Conservation (phyloP, 2,113 vertebrate species). For the Romanogobio albipinnatus region DNA sequence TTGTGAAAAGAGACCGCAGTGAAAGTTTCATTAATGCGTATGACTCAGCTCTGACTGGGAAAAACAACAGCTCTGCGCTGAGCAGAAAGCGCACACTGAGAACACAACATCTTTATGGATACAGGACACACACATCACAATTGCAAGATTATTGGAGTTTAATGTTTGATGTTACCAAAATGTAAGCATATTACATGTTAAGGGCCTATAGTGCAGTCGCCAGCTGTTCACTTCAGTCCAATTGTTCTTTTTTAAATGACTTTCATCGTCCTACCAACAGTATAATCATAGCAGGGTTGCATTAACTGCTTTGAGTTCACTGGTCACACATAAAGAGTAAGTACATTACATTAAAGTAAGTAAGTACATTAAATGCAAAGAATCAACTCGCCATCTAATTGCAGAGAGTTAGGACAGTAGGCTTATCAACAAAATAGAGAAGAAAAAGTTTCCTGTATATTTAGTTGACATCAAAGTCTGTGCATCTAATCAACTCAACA, state of each 20-base stretch:
- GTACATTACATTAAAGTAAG: too few relatives aligned
- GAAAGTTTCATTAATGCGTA: conserved; percentile 34
- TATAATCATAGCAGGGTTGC: neutral
- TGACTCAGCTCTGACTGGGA: conserved; percentile 20
- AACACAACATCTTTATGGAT: conserved; percentile 10
- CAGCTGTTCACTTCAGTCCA: neutral
- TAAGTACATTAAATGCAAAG: conserved; percentile 6
- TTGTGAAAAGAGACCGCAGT: neutral
- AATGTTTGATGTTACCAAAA: conserved; percentile 20
- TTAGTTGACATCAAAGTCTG: conserved; percentile 19
- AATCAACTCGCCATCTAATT: neutral
- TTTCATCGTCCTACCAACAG: neutral
- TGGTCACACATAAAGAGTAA: neutral
- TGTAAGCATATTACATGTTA: neutral
- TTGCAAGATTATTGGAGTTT: conserved; percentile 5
- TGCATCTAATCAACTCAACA: neutral
- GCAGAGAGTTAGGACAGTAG: neutral
- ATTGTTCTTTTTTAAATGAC: neutral
- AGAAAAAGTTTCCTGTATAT: neutral
- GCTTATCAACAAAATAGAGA: neutral
- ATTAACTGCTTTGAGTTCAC: neutral
- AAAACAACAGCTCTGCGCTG: neutral
- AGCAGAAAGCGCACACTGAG: neutral
- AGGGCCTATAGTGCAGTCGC: neutral
- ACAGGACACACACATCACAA: neutral